Percentiles rank a stretch among this genome's conserved stretches.
phyloP scores from a whole-genome alignment of 1,140 invertebrate species.

The Calosoma granatense region DNA sequence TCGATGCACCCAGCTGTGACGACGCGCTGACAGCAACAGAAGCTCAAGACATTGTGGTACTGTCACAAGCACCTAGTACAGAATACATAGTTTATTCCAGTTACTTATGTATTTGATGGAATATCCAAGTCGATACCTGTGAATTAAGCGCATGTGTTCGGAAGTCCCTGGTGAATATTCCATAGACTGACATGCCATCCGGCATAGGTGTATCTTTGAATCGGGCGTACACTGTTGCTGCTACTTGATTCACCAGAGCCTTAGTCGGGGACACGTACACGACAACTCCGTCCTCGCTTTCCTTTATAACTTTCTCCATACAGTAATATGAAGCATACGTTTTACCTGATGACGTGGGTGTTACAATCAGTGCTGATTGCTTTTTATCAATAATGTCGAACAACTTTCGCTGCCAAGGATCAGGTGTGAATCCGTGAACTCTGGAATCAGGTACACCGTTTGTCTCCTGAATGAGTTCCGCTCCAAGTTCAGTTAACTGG shows the following conservation, averaged over 20 bases:
- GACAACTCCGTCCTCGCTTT: conserved; percentile 18
- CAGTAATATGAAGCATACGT: conserved; percentile 24
- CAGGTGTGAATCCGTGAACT: conserved; percentile 18
- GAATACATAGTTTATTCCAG: too few species aligned
- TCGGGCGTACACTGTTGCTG: conserved; percentile 19
- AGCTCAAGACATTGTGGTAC: conserved; percentile 22
- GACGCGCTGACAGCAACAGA: conserved; percentile 18
- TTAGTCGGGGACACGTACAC: conserved; percentile 24
- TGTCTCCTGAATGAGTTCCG: conserved; percentile 14
- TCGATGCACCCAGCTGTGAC: conserved; percentile 16
- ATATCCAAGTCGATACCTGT: conserved; percentile 13
- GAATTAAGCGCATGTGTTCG: conserved; percentile 16
- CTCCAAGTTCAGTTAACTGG: conserved; percentile 18
- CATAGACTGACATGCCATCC: conserved; percentile 16
- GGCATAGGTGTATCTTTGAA: conserved; percentile 17
- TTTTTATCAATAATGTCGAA: conserved; percentile 19
- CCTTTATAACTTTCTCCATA: conserved; percentile 20
- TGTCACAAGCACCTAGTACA: conserved; percentile 12
- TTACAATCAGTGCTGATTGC: conserved; percentile 20
- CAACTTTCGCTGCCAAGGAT: conserved; percentile 20
- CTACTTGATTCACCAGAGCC: conserved; percentile 23
- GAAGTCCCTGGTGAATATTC: conserved; percentile 21
- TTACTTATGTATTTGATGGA: too few species aligned
- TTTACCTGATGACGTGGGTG: conserved; percentile 24
- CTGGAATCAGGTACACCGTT: conserved; percentile 14